Percentiles rank a stretch among this genome's conserved stretches.
phyloP scores from a whole-genome alignment of 2,113 vertebrate species.

The Boulengeromyrus knoepffleri region DNA sequence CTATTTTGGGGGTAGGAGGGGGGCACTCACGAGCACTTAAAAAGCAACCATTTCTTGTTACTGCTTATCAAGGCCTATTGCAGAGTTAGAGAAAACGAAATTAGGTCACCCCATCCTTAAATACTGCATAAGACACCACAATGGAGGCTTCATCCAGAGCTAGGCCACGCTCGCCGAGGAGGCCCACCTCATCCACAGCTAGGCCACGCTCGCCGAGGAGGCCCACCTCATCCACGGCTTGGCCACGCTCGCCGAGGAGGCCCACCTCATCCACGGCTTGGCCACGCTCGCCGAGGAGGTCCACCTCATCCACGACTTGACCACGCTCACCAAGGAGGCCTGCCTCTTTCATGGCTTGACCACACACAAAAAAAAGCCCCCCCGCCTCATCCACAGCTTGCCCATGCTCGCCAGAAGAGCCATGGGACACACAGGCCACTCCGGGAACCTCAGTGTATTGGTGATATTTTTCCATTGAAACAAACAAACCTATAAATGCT shows the following conservation, averaged over 20 bases:
- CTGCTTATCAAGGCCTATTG: background rate
- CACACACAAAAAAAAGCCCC: background rate
- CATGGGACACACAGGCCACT: slow-evolving; percentile 3
- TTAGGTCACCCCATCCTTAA: background rate
- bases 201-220: too few species aligned
- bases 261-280: too few species aligned
- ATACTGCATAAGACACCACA: background rate
- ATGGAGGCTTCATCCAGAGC: background rate
- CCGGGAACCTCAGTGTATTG: background rate
- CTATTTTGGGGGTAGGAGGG: background rate
- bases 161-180: background rate
- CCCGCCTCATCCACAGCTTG: background rate
- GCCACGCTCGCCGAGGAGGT: too few species aligned
- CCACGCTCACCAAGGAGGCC: background rate
- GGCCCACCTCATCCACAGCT: too few species aligned
- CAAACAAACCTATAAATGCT: background rate
- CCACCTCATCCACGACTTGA: too few species aligned
- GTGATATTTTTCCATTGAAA: slow-evolving; percentile 6
- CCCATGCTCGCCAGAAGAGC: background rate
- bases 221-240: too few species aligned
- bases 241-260: too few species aligned
- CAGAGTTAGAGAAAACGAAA: background rate
- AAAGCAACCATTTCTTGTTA: background rate
- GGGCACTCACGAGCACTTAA: background rate
- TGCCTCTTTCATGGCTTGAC: background rate